These are phyloP conservation scores for Drosophila triauraria DNA, from an alignment of 1,140 invertebrate genomes.

Conservation along the genomic window DNA sequence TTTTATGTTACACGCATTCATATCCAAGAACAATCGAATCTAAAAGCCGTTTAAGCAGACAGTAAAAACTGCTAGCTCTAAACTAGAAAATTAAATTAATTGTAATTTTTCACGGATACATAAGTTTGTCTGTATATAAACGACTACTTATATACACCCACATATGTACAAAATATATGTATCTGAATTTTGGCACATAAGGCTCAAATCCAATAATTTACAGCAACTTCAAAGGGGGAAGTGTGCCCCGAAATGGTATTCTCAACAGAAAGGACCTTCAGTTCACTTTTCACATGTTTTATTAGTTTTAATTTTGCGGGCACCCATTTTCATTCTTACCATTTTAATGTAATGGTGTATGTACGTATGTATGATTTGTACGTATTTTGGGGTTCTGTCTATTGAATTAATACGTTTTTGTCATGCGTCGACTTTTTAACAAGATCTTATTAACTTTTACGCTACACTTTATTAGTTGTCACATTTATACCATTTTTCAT, in stretches of 20 bases:
- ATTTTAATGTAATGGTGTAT: slow-evolving; percentile 47
- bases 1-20: background rate
- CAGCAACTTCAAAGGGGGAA: background rate
- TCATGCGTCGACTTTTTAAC: background rate
- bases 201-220: background rate
- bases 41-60: background rate
- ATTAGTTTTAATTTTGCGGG: slow-evolving; percentile 2
- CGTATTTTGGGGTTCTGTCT: slow-evolving; percentile 27
- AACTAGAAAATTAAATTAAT: background rate
- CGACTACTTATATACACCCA: slow-evolving; percentile 27
- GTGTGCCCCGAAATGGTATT: background rate
- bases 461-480: slow-evolving; percentile 2
- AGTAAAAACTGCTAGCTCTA: background rate
- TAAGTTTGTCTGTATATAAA: slow-evolving; percentile 17
- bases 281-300: background rate
- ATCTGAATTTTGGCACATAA: slow-evolving; percentile 4
- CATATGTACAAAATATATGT: slow-evolving; percentile 22
- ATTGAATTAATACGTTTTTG: slow-evolving; percentile 2
- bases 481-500: slow-evolving; percentile 40
- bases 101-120: slow-evolving; percentile 2
- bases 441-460: slow-evolving; percentile 3
- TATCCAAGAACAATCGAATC: background rate
- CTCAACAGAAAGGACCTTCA: background rate
- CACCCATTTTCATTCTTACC: slow-evolving; percentile 56
- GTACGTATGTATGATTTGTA: slow-evolving; percentile 25